These are phyloP conservation scores for Progne subis DNA, from an alignment of 2,113 vertebrate species.

Conservation along the genomic window DNA sequence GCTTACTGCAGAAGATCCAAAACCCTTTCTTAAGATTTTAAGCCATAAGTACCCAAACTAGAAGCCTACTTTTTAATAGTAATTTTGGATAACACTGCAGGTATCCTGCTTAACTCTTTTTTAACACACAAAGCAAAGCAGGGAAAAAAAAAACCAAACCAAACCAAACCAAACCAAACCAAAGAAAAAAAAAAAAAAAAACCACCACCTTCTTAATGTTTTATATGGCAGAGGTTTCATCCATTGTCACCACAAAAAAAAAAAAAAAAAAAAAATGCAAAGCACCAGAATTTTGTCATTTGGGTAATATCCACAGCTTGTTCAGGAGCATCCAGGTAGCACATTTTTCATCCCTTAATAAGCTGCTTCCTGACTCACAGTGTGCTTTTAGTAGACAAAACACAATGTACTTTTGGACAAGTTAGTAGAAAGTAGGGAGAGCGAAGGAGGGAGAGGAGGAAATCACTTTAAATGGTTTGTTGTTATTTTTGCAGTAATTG, in stretches of 20 bases:
- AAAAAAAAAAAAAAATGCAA: background rate
- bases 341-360: constrained; percentile 6
- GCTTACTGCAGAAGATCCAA: background rate
- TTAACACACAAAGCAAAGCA: background rate
- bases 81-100: background rate
- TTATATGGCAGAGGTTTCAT: background rate
- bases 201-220: background rate
- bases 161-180: too few species aligned
- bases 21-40: background rate
- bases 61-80: background rate
- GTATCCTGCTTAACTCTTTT: background rate
- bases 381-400: background rate
- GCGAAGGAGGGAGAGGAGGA: background rate
- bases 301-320: background rate
- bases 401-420: background rate
- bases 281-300: background rate
- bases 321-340: background rate
- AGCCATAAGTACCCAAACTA: background rate
- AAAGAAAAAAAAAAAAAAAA: too few species aligned
- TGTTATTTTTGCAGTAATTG: constrained; percentile 66
- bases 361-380: background rate
- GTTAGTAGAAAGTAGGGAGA: background rate
- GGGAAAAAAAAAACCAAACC: background rate
- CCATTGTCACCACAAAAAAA: fast-evolving
- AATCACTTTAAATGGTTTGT: constrained; percentile 50